Conservation (phyloP, 2,888 invertebrate species). For the Antheraea yamamai region DNA sequence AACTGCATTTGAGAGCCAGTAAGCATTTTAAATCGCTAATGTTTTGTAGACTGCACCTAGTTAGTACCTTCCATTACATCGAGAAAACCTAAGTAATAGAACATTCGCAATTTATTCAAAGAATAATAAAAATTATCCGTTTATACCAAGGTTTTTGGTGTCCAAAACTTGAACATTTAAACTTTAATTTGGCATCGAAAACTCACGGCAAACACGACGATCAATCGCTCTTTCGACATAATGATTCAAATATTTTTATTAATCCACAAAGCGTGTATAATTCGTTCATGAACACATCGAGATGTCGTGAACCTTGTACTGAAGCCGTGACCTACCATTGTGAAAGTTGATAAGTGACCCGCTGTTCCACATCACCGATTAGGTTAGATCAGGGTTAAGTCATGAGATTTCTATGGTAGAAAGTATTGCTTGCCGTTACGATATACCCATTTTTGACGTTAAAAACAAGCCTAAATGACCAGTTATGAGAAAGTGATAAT, state of each 20-base stretch:
- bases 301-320: background rate
- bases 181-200: slow-evolving; percentile 7
- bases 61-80: too few relatives aligned
- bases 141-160: background rate
- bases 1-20: background rate
- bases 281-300: background rate
- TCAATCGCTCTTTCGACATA: slow-evolving; percentile 1
- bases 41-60: too few relatives aligned
- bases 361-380: background rate
- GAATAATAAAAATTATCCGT: too few relatives aligned
- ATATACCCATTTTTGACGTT: background rate
- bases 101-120: too few relatives aligned
- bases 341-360: background rate
- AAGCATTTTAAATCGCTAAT: too few relatives aligned
- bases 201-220: background rate
- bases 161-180: background rate
- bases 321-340: background rate
- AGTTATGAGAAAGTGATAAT: too few relatives aligned
- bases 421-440: background rate
- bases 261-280: background rate
- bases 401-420: background rate
- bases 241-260: background rate
- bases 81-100: too few relatives aligned
- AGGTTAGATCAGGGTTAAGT: background rate
- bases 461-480: too few relatives aligned